These are phyloP conservation scores for Ischnus inquisitorius DNA, from an alignment of 2,888 invertebrate genomes.

Conservation along the genomic window DNA sequence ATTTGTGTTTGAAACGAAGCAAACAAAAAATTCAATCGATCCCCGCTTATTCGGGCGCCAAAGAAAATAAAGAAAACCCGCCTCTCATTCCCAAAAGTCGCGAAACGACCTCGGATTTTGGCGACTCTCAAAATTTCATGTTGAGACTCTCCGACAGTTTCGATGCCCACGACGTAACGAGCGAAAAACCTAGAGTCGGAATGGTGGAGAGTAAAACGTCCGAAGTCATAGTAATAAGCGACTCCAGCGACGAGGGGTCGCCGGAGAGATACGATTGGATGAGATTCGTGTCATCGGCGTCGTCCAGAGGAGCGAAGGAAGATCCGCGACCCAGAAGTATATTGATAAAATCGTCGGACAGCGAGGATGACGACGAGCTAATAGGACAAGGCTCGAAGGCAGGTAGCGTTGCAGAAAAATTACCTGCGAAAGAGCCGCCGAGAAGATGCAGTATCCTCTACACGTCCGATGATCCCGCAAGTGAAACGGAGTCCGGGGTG, in stretches of 20 bases:
- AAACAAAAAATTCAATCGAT: background rate
- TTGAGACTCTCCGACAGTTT: conserved; percentile 75
- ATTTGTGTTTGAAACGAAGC: conserved; percentile 56
- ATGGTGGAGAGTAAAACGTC: background rate
- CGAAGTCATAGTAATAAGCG: conserved; percentile 80
- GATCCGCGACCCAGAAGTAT: background rate
- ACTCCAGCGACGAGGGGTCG: conserved; percentile 77
- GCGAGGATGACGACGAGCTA: conserved; percentile 52
- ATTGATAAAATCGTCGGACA: conserved; percentile 72
- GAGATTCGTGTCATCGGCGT: conserved; percentile 2
- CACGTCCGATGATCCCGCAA: conserved; percentile 73
- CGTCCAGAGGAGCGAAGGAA: conserved; percentile 6
- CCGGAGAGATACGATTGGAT: conserved; percentile 1
- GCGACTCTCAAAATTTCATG: conserved; percentile 73
- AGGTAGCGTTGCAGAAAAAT: conserved; percentile 29
- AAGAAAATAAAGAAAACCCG: background rate
- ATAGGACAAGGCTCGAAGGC: conserved; percentile 17
- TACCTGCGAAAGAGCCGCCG: conserved; percentile 43
- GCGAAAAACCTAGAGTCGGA: background rate
- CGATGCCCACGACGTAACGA: conserved; percentile 65
- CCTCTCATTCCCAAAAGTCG: background rate
- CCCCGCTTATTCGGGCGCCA: background rate
- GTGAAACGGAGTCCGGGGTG: conserved; percentile 19
- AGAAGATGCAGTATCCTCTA: conserved; percentile 60
- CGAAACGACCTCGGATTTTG: background rate